phyloP scores from a whole-genome alignment of 2,888 invertebrate species.

The Patella pellucida region DNA sequence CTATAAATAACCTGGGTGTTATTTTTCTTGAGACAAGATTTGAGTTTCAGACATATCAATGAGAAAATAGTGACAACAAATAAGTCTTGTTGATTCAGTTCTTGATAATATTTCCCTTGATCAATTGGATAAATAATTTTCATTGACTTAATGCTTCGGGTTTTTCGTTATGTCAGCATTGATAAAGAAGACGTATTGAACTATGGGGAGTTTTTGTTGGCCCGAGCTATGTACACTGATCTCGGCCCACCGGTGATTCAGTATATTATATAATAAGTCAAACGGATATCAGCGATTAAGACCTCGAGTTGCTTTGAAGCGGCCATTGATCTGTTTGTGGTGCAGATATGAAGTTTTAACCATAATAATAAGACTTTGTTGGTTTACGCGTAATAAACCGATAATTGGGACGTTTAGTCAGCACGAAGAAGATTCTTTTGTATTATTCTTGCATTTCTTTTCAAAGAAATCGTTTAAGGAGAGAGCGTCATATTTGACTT shows the following conservation, averaged over 20 bases:
- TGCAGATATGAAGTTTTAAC: not conserved
- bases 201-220: not conserved
- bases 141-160: not conserved
- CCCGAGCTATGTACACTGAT: not conserved
- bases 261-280: not conserved
- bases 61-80: not conserved
- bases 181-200: slow-evolving; percentile 1
- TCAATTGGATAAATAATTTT: not conserved
- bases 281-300: not conserved
- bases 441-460: too few relatives aligned
- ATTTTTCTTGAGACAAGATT: too few relatives aligned
- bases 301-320: not conserved
- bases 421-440: too few relatives aligned
- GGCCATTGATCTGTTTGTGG: not conserved
- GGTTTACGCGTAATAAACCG: too few relatives aligned
- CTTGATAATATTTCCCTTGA: slow-evolving; percentile 5
- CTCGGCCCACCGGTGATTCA: not conserved
- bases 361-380: not conserved
- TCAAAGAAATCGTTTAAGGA: too few relatives aligned
- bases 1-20: too few relatives aligned
- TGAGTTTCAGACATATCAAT: too few relatives aligned
- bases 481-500: too few relatives aligned
- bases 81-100: not conserved
- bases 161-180: not conserved
- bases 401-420: too few relatives aligned